Evolutionary conservation across 1,140 invertebrate species (phyloP).

Genomic region (Cyclina sinensis): DNA sequence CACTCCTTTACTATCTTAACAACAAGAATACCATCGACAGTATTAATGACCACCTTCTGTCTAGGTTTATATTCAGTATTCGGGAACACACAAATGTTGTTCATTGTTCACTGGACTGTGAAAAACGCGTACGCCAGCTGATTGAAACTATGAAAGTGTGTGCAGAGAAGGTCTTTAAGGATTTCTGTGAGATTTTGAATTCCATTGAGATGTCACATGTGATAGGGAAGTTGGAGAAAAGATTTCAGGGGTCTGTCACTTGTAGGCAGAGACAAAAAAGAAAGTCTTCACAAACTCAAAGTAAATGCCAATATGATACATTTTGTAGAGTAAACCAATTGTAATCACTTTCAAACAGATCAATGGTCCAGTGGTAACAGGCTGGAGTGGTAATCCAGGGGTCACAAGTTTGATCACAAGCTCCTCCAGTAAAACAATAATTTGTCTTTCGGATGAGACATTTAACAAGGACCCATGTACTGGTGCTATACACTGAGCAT

Average conservation of each 20-base stretch:
- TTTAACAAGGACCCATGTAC: too few relatives aligned
- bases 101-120: conserved; percentile 28
- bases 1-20: conserved; percentile 36
- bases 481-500: too few relatives aligned
- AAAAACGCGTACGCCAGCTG: conserved; percentile 41
- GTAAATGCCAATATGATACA: too few relatives aligned
- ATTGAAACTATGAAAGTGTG: conserved; percentile 52
- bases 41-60: conserved; percentile 56
- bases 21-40: conserved; percentile 39
- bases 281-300: not conserved
- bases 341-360: too few relatives aligned
- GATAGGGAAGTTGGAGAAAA: conserved; percentile 55
- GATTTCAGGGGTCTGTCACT: not conserved
- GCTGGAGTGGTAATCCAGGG: too few relatives aligned
- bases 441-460: too few relatives aligned
- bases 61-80: conserved; percentile 57
- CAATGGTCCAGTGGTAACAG: too few relatives aligned
- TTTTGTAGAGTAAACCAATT: too few relatives aligned
- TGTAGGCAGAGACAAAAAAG: conserved; percentile 47
- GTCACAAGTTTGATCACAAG: too few relatives aligned
- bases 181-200: conserved; percentile 50
- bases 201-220: conserved; percentile 31
- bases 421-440: too few relatives aligned
- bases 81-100: conserved; percentile 56
- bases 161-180: conserved; percentile 40